These are phyloP conservation scores for Embiotoca jacksoni DNA, from an alignment of 2,113 vertebrate genomes.

Conservation along the genomic window DNA sequence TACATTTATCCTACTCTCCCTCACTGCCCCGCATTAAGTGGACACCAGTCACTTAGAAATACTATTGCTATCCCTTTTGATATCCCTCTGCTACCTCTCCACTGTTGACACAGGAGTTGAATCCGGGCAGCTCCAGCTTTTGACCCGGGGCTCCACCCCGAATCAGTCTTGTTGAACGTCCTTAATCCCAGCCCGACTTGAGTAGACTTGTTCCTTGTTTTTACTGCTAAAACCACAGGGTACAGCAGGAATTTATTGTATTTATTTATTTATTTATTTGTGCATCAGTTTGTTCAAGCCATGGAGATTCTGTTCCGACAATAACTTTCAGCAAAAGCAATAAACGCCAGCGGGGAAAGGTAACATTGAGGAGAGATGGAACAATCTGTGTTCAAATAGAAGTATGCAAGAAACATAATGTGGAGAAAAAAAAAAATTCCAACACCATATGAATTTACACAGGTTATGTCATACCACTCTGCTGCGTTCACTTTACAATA, in stretches of 20 bases:
- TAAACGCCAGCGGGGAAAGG: too few species aligned
- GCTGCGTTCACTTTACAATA: too few species aligned
- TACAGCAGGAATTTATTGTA: neutral
- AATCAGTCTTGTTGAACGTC: neutral
- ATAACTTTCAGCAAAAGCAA: too few species aligned
- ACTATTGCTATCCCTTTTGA: neutral
- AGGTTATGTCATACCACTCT: too few species aligned
- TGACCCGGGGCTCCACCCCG: constrained; percentile 8
- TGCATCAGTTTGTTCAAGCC: too few species aligned
- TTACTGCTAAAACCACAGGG: neutral
- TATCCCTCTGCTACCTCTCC: neutral
- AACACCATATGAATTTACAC: too few species aligned
- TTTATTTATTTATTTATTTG: too few species aligned
- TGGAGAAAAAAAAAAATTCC: too few species aligned
- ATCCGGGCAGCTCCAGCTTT: constrained; percentile 9
- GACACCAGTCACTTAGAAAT: neutral
- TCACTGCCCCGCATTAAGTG: neutral
- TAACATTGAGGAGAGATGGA: too few species aligned
- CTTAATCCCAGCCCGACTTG: neutral
- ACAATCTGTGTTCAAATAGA: too few species aligned
- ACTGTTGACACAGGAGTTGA: neutral
- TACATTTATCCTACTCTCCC: neutral
- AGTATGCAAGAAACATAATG: too few species aligned
- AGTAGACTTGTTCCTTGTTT: neutral
- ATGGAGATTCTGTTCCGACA: too few species aligned